Conservation (phyloP, 2,888 invertebrate genomes). For the Heliconius erato region DNA sequence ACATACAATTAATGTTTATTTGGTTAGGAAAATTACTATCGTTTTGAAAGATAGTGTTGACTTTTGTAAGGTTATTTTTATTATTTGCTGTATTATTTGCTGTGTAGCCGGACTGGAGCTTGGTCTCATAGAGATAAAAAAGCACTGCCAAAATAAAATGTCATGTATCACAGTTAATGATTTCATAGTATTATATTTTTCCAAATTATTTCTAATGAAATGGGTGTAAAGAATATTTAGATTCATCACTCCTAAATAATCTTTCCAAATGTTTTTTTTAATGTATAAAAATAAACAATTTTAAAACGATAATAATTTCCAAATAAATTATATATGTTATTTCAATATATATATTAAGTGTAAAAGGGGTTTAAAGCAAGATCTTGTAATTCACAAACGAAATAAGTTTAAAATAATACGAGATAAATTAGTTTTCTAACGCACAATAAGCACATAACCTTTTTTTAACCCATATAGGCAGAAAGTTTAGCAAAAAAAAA, state of each 20-base stretch:
- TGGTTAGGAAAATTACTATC: conserved; percentile 1
- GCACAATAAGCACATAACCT: not conserved
- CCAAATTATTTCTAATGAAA: no score
- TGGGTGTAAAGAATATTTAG: no score
- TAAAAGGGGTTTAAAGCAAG: not conserved
- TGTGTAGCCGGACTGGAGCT: not conserved
- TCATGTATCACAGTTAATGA: not conserved
- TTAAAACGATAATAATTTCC: not conserved
- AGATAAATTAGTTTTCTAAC: not conserved
- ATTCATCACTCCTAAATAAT: not conserved
- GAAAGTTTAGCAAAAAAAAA: not conserved
- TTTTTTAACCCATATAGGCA: not conserved
- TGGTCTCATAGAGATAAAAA: not conserved
- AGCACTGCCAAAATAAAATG: not conserved
- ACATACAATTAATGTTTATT: not conserved
- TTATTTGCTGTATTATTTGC: not conserved
- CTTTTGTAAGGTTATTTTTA: not conserved
- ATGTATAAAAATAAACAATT: not conserved
- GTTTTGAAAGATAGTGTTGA: not conserved
- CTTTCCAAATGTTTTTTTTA: not conserved
- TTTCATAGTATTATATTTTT: not conserved
- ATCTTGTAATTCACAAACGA: not conserved
- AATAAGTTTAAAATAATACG: not conserved
- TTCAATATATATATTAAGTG: not conserved
- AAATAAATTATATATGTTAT: not conserved